Conservation (phyloP, 1,140 invertebrate species). For the Zaprionus nigranus region DNA sequence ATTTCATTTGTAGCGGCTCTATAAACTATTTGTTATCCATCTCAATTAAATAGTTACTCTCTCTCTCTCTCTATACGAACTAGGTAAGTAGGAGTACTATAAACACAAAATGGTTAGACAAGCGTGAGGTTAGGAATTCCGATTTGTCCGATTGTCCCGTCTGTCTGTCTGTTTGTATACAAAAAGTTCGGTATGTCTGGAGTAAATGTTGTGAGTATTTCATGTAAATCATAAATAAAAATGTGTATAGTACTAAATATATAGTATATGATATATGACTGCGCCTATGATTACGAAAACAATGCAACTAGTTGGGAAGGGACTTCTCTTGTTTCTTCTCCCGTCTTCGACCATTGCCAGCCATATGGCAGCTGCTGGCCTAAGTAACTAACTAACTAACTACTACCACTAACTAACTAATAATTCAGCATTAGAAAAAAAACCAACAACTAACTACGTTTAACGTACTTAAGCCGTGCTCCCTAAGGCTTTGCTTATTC, state of each 20-base stretch:
- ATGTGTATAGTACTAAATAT: slow-evolving; percentile 22
- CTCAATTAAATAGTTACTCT: neutral
- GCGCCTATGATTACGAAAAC: slow-evolving; percentile 51
- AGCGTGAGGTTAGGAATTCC: slow-evolving; percentile 14
- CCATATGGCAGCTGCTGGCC: slow-evolving; percentile 50
- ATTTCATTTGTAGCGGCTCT: slow-evolving; percentile 19
- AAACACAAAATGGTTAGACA: slow-evolving; percentile 45
- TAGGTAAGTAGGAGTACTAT: slow-evolving; percentile 10
- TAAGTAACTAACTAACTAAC: slow-evolving; percentile 28
- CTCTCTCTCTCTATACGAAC: neutral
- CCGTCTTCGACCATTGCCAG: neutral
- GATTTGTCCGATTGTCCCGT: neutral
- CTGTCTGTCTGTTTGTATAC: slow-evolving; percentile 25
- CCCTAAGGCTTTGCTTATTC: slow-evolving; percentile 59
- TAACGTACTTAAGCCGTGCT: slow-evolving; percentile 73
- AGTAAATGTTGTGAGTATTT: slow-evolving; percentile 46
- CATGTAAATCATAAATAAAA: slow-evolving; percentile 17
- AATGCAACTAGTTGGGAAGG: slow-evolving; percentile 25
- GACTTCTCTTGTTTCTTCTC: neutral
- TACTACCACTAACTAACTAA: slow-evolving; percentile 18
- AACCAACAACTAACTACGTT: slow-evolving; percentile 64
- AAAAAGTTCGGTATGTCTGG: slow-evolving; percentile 34
- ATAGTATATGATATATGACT: slow-evolving; percentile 48
- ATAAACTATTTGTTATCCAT: slow-evolving; percentile 11
- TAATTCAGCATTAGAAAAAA: slow-evolving; percentile 36